Conservation (phyloP, 1,140 invertebrate species). For the Rhopalosiphum padi region DNA sequence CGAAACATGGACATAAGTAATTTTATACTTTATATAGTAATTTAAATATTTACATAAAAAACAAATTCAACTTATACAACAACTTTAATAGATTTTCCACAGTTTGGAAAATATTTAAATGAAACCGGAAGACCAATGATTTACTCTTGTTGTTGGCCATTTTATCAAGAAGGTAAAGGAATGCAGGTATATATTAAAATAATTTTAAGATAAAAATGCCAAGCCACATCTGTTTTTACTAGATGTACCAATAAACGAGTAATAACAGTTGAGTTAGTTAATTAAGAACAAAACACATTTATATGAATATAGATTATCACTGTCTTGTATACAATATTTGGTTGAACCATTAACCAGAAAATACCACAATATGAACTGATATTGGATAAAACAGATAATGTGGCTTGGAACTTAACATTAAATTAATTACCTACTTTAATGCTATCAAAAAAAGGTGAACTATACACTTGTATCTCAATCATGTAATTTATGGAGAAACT, state of each 20-base stretch:
- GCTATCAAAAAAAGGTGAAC: slow-evolving; percentile 70
- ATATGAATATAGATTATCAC: too few relatives aligned
- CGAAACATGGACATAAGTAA: slow-evolving; percentile 58
- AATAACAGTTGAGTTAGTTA: too few relatives aligned
- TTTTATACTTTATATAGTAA: not conserved
- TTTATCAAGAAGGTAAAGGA: slow-evolving; percentile 70
- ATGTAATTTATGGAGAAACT: slow-evolving; percentile 91
- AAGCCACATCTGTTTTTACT: not conserved
- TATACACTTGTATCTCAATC: slow-evolving; percentile 72
- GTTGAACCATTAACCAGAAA: too few relatives aligned
- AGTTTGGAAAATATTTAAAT: slow-evolving; percentile 79
- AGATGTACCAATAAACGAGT: not conserved
- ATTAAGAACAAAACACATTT: too few relatives aligned
- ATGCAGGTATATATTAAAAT: slow-evolving; percentile 62
- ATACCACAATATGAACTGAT: not conserved
- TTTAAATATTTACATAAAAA: not conserved
- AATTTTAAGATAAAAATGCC: not conserved
- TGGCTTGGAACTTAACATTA: not conserved
- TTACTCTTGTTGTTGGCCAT: slow-evolving; percentile 90
- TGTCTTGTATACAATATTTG: too few relatives aligned
- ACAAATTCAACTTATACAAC: slow-evolving; percentile 4
- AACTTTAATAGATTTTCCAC: slow-evolving; percentile 72
- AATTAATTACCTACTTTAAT: not conserved
- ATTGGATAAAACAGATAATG: not conserved
- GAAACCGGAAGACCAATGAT: slow-evolving; percentile 81